Evolutionary conservation across 2,888 invertebrate genomes (phyloP).

Genomic region (Mythimna pallens): DNA sequence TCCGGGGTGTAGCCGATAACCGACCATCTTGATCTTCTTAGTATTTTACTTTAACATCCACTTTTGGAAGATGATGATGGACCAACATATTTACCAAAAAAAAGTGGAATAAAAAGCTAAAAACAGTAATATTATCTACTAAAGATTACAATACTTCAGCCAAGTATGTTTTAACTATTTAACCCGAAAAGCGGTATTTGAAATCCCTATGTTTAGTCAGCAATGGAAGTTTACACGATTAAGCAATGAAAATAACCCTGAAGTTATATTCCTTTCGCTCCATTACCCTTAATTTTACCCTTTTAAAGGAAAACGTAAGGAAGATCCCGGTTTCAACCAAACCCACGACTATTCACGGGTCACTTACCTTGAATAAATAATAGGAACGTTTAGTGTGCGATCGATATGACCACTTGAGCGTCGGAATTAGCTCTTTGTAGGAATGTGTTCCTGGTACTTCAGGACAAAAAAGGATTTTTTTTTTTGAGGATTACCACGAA

Average conservation of each 20-base stretch:
- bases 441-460: slow-evolving; percentile 45
- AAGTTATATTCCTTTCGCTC: slow-evolving; percentile 9
- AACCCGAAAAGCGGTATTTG: neutral
- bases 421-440: slow-evolving; percentile 33
- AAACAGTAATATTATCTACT: neutral
- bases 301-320: slow-evolving; percentile 12
- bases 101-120: no score
- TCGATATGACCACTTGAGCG: slow-evolving; percentile 49
- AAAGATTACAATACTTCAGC: neutral
- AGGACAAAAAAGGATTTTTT: neutral
- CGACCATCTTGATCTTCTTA: no score
- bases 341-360: slow-evolving; percentile 39
- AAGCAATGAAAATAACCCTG: slow-evolving; percentile 31
- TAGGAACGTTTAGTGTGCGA: slow-evolving; percentile 45
- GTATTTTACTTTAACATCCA: no score
- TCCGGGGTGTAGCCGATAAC: no score
- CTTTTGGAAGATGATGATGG: no score
- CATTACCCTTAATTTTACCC: slow-evolving; percentile 41
- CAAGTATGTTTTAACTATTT: neutral
- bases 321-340: slow-evolving; percentile 8
- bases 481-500: neutral
- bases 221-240: slow-evolving; percentile 14
- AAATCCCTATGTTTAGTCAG: slow-evolving; percentile 1
- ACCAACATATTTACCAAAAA: neutral
- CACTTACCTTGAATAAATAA: slow-evolving; percentile 57